Percentiles rank a stretch among this genome's conserved stretches.
These are phyloP conservation scores for Procambarus clarkii DNA, from an alignment of 1,140 invertebrate genomes.

Conservation along the genomic window DNA sequence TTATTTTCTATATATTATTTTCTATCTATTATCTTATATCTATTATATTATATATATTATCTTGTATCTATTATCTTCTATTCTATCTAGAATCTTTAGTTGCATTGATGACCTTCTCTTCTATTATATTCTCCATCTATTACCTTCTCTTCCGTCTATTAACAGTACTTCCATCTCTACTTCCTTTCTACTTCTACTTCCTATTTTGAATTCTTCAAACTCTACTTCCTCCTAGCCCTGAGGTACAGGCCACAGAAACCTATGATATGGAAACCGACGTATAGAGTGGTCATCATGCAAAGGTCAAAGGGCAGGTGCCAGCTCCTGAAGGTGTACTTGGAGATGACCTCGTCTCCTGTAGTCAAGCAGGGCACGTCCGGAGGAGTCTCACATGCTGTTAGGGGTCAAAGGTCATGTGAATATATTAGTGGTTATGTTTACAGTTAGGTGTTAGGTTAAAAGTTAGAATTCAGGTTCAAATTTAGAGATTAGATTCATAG, in stretches of 20 bases:
- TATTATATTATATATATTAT: neutral
- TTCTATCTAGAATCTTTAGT: too few relatives aligned
- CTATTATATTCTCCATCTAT: neutral
- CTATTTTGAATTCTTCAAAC: neutral
- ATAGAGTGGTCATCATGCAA: constrained; percentile 30
- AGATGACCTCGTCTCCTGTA: constrained; percentile 37
- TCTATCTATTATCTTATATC: neutral
- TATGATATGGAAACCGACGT: constrained; percentile 37
- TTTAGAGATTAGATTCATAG: too few relatives aligned
- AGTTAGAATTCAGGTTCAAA: too few relatives aligned
- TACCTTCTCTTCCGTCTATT: neutral
- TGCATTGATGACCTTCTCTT: too few relatives aligned
- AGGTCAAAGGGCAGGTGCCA: constrained; percentile 43
- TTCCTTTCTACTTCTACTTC: neutral
- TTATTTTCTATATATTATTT: neutral
- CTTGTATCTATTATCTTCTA: neutral
- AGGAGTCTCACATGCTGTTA: constrained; percentile 28
- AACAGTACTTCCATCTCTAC: neutral
- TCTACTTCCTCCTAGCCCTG: constrained; percentile 30
- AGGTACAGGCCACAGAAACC: constrained; percentile 31
- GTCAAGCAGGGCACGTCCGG: constrained; percentile 30
- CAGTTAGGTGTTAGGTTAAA: too few relatives aligned
- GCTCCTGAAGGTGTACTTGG: constrained; percentile 23
- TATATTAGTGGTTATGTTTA: too few relatives aligned
- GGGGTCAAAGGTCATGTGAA: neutral